Base-by-base conservation (phyloP, 2,888 invertebrate species). In the Erebia ligea region DNA sequence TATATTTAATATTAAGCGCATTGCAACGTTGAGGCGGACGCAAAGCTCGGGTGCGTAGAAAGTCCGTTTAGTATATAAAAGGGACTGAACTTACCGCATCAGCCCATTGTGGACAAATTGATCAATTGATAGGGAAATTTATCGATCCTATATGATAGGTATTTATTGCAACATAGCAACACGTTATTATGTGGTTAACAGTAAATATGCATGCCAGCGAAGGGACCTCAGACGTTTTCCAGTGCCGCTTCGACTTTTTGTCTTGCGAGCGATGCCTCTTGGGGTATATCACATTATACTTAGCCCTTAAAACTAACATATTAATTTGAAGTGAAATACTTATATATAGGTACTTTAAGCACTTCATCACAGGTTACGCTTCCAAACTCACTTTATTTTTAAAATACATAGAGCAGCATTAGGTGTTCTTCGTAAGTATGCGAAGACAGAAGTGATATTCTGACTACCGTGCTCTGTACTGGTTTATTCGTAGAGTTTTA, bases 281-380 rank as follows among this genome's bases (percentile, higher is more conserved):
- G 17, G 17, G n/a, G 17, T 52, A 17, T 17, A 9, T 52, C 34
- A 34, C 34, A 34, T 25, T 25, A 4, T 34, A 34, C 34, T 9
- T 54, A 54, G 10, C 54, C 19, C n/a, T 17, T 52, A 52, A 17
- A 52, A 52, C 52, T 54, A 19, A 54, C 17, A 34, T 5, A n/a
- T n/a, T n/a, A 54, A 54, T 17, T 54, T 19, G 17, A 54, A 54
- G 10, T 9, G 34, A 5, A 6, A 19, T 54, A 19, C 52, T 54
- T 54, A 54, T 9, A 3, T n/a, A 17, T 17, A n/a, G n/a, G n/a
- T n/a, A 19, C 8, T 10, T 19, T 54, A 19, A 54, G 19, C 54
- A 17, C 54, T 54, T 54, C 19, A 54, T 54, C 54, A 54, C 54
- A 54, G 54, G 54, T 17, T 54, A 19, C 54, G 54, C 54, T 54